phyloP scores from a whole-genome alignment of 2,888 invertebrate genomes.

The Dasysyrphus tricinctus region DNA sequence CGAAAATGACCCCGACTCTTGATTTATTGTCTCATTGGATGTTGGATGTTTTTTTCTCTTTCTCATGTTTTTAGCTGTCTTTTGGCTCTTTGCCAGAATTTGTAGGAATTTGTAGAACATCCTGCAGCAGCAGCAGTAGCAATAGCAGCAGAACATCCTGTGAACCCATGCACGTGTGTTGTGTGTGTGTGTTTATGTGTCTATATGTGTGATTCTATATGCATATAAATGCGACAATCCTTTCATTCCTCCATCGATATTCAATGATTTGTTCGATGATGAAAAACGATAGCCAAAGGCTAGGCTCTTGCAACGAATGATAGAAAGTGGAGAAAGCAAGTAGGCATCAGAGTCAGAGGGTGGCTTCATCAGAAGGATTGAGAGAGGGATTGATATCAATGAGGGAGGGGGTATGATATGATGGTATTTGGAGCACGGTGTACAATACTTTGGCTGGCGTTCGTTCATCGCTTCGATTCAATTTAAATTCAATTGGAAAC shows the following conservation, averaged over 20 bases:
- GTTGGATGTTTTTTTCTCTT: constrained; percentile 19
- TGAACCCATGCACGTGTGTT: constrained; percentile 32
- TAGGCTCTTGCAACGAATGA: constrained; percentile 52
- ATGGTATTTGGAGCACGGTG: constrained; percentile 49
- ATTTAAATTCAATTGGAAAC: constrained; percentile 63
- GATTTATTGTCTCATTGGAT: constrained; percentile 70
- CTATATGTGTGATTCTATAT: constrained; percentile 2
- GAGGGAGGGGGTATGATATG: constrained; percentile 1
- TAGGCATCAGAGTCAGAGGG: no score
- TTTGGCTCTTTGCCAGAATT: constrained; percentile 73
- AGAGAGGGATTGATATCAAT: neutral
- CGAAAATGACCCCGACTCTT: constrained; percentile 50
- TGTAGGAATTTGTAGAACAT: constrained; percentile 73
- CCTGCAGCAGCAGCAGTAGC: constrained; percentile 59
- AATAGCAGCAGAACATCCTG: constrained; percentile 57
- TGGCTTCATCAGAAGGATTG: neutral
- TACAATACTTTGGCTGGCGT: constrained; percentile 64
- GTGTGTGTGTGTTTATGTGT: neutral
- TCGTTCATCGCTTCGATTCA: constrained; percentile 66
- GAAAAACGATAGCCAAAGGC: constrained; percentile 74
- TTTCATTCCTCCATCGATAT: constrained; percentile 74
- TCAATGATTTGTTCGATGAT: constrained; percentile 74
- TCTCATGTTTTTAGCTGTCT: constrained; percentile 28
- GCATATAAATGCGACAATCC: constrained; percentile 69
- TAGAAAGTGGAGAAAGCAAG: constrained; percentile 19